Evolutionary conservation across 2,888 invertebrate genomes (phyloP), one percentile per base, ranked within the genome.

Genomic region (Sminthurinus aureus): DNA sequence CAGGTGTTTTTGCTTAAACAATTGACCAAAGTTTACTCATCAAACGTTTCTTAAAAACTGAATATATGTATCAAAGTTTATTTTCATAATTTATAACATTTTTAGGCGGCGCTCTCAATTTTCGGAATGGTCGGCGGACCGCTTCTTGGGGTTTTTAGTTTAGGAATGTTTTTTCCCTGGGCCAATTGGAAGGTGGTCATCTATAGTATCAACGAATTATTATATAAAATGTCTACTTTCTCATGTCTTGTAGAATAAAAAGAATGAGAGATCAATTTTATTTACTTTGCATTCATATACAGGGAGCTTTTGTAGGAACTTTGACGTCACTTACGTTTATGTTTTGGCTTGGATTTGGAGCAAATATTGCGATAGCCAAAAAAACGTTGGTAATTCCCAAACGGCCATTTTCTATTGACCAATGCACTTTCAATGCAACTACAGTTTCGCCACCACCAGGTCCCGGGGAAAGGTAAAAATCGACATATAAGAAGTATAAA

Each of bases 151-250:
- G 92, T 97, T 4, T 97, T 97, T 90, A 93, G 95, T 0, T 91
- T 97, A 26, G 97, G 97, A 82, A 96, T 97, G 93, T 94, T 95
- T 88, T 94, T 96, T 88, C 96, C 97, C 0, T 95, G 94, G 93
- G 94, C 96, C 3, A 97, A 97, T 90, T 92, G 94, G 22, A 95
- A 94, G 91, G 95, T 94, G 91, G n/a, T n/a, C n/a, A n/a, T n/a
- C n/a, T n/a, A n/a, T n/a, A 75, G 15, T 75, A 38, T 12, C 24
- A 18, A n/a, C n/a, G n/a, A 18, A 20, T 38, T 51, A 20, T 77
- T 77, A 51, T 51, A n/a, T 52, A 38, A 6, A 77, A 4, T 38
- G 26, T 51, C n/a, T n/a, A n/a, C n/a, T n/a, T 38, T 71, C 22
- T 71, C 15, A 15, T 13, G 11, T 11, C 12, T 64, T 64, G 15